Evolutionary conservation across 1,140 invertebrate species (phyloP), one percentile per base, ranked within the genome.

Genomic region (Pissodes strobi): DNA sequence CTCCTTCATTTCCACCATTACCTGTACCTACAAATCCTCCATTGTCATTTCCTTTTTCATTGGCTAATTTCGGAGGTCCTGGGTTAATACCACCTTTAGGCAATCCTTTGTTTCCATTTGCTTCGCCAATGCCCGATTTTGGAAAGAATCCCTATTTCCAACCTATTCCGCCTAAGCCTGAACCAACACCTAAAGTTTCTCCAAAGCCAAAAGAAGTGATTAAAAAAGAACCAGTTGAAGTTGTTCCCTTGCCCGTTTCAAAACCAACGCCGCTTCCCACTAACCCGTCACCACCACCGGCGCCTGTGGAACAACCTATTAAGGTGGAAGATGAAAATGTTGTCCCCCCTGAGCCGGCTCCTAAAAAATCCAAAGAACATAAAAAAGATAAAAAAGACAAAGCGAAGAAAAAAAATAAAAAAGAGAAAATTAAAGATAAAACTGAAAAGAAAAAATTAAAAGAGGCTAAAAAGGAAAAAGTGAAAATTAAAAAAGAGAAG

Each of bases 371-470:
- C 21, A 79, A 80, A 64, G 83, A 85, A 64, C 83, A 89, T 75
- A 91, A 92, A 71, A 90, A 91, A 69, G 88, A 90, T 52, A 90
- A 90, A 71, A 90, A 91, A 69, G 88, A 90, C 55, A 90, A 90
- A 19, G 12, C 30, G 69, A 90, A 90, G 61, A 79, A 82, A 57
- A 82, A 83, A 62, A 72, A 80, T 76, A 85, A 80, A 77, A 85
- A 79, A 76, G 83, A 74, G 79, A 82, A 76, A 72, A 81, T 78
- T 76, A 86, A 80, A 58, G 81, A 77, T 72, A 87, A 84, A 78
- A 69, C 80, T 9, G 83, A 82, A 74, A 83, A 84, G 62, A 82
- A 81, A 51, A 81, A 85, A 56, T 67, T 80, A 37, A 79, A 83
- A 37, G 81, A 84, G 43, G 82, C 85, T 66, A 85, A 85, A 52